A percentile compares a stretch with the other conserved stretches of the same genome.
These are phyloP conservation scores for Augochlora pura DNA, from an alignment of 1,140 invertebrate species.

Conservation along the genomic window DNA sequence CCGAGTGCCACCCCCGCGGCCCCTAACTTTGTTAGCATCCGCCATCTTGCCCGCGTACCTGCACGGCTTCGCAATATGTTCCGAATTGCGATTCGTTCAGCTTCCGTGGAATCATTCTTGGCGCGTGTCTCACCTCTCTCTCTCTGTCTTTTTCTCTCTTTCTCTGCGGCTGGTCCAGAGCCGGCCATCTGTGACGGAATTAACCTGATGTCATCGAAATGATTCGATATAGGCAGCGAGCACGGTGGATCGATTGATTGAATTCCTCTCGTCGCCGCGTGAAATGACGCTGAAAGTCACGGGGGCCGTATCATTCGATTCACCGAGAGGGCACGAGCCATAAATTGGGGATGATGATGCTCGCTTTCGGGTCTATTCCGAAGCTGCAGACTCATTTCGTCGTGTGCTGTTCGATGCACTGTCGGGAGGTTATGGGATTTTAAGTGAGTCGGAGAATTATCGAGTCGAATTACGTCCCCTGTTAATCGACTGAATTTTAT, in stretches of 20 bases:
- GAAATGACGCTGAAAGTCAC: neutral
- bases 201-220: slow-evolving; percentile 67
- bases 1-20: slow-evolving; percentile 54
- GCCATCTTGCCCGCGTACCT: slow-evolving; percentile 52
- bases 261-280: neutral
- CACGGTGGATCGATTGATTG: slow-evolving; percentile 2
- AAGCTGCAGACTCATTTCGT: too few relatives aligned
- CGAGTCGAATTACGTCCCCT: too few relatives aligned
- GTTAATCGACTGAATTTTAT: too few relatives aligned
- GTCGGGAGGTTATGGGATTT: too few relatives aligned
- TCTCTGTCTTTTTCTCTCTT: too few relatives aligned
- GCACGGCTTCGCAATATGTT: slow-evolving; percentile 67
- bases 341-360: neutral
- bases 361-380: neutral
- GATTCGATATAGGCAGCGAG: slow-evolving; percentile 59
- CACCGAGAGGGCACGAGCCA: neutral
- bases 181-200: slow-evolving; percentile 63
- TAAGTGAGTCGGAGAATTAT: too few relatives aligned
- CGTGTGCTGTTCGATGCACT: too few relatives aligned
- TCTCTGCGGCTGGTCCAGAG: neutral
- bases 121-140: neutral
- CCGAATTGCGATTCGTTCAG: slow-evolving; percentile 64
- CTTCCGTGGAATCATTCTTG: slow-evolving; percentile 64
- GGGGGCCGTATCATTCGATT: neutral
- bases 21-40: slow-evolving; percentile 9